Evolutionary conservation across 1,140 invertebrate genomes (phyloP).

Genomic region (Dendroctonus valens): DNA sequence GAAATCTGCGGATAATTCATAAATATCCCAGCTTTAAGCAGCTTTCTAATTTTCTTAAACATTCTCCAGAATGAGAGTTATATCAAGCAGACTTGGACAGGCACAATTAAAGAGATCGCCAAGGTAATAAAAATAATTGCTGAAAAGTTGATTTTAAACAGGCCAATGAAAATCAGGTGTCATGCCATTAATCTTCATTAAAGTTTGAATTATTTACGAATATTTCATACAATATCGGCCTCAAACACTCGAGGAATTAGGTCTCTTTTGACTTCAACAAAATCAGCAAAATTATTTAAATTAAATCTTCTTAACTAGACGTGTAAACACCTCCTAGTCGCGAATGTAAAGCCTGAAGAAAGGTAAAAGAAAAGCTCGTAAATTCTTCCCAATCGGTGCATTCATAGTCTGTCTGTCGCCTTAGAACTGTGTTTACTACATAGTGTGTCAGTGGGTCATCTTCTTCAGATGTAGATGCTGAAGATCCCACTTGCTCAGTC

Average conservation of each 20-base stretch:
- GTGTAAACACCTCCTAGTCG: not conserved
- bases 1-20: slow-evolving; percentile 12
- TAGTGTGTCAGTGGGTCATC: slow-evolving; percentile 50
- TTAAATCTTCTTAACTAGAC: too few species aligned
- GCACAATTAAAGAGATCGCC: not conserved
- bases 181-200: too few species aligned
- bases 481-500: slow-evolving; percentile 19
- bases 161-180: not conserved
- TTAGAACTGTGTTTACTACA: slow-evolving; percentile 41
- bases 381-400: slow-evolving; percentile 12
- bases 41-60: slow-evolving; percentile 25
- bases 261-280: too few species aligned
- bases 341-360: slow-evolving; percentile 2
- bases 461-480: slow-evolving; percentile 41
- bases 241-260: too few species aligned
- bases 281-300: too few species aligned
- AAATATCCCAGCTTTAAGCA: slow-evolving; percentile 25
- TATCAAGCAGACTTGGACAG: slow-evolving; percentile 16
- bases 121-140: slow-evolving; percentile 13
- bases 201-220: too few species aligned
- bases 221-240: too few species aligned
- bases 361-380: slow-evolving; percentile 14
- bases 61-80: slow-evolving; percentile 6
- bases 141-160: not conserved
- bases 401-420: slow-evolving; percentile 23